These are phyloP conservation scores for Conus canariensis DNA, from an alignment of 2,888 invertebrate genomes.

Conservation along the genomic window DNA sequence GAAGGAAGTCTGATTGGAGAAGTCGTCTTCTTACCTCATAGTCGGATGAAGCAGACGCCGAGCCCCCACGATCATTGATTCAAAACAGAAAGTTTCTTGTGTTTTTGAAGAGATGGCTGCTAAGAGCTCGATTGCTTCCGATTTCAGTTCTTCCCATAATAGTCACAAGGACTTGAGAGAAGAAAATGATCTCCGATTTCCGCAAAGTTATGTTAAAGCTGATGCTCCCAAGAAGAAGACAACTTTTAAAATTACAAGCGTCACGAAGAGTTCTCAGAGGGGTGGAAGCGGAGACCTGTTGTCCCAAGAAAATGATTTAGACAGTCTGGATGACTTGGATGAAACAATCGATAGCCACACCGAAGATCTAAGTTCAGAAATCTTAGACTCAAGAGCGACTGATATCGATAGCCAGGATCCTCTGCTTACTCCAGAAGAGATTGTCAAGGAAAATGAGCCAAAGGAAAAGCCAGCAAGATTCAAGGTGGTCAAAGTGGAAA, in stretches of 20 bases:
- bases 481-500: constrained; percentile 97
- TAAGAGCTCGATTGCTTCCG: not conserved
- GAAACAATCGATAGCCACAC: constrained; percentile 96
- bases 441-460: constrained; percentile 52
- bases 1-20: not conserved
- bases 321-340: constrained; percentile 91
- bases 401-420: constrained; percentile 80
- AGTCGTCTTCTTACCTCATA: not conserved
- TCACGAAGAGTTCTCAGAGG: constrained; percentile 78
- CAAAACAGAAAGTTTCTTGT: not conserved
- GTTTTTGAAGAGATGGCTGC: not conserved
- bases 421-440: constrained; percentile 73
- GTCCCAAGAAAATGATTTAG: constrained; percentile 78
- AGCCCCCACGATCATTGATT: not conserved
- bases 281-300: constrained; percentile 56
- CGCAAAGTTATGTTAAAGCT: constrained; percentile 49
- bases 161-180: not conserved
- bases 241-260: constrained; percentile 95
- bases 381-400: constrained; percentile 86
- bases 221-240: constrained; percentile 86
- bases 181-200: constrained; percentile 44
- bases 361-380: constrained; percentile 85
- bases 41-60: not conserved
- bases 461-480: constrained; percentile 83
- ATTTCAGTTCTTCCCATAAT: not conserved